A percentile compares a stretch with the other conserved stretches of the same genome.
These are phyloP conservation scores for Eupristina koningsbergeri DNA, from an alignment of 1,140 invertebrate species.

Conservation along the genomic window DNA sequence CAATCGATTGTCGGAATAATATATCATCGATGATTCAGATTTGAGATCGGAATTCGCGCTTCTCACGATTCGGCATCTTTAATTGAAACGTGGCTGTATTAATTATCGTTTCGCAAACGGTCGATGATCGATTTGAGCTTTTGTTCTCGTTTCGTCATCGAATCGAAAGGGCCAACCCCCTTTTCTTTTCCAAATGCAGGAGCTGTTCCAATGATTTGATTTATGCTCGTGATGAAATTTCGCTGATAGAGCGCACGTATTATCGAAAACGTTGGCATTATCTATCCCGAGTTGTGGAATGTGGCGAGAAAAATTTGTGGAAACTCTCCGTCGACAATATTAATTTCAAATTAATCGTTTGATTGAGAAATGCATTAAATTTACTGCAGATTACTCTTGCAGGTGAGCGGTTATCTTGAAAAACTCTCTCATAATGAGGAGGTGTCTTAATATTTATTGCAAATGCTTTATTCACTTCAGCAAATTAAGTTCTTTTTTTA, in stretches of 20 bases:
- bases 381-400: background rate
- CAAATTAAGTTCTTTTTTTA: too few relatives aligned
- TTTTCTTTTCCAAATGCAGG: background rate
- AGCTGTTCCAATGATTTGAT: conserved; percentile 7
- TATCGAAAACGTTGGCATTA: too few relatives aligned
- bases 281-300: too few relatives aligned
- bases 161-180: background rate
- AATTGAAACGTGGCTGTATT: background rate
- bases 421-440: too few relatives aligned
- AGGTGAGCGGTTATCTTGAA: too few relatives aligned
- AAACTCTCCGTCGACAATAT: background rate
- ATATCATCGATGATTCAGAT: background rate
- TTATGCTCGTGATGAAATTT: background rate
- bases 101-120: background rate
- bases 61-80: background rate
- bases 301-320: background rate
- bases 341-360: background rate
- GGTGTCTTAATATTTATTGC: too few relatives aligned
- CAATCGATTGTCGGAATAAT: background rate
- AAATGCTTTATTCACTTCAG: too few relatives aligned
- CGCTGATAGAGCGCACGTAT: background rate
- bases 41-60: too few relatives aligned
- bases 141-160: background rate
- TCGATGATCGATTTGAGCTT: background rate
- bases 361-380: background rate